These are phyloP conservation scores for Periplaneta americana DNA, from an alignment of 1,140 invertebrate species.

Conservation along the genomic window DNA sequence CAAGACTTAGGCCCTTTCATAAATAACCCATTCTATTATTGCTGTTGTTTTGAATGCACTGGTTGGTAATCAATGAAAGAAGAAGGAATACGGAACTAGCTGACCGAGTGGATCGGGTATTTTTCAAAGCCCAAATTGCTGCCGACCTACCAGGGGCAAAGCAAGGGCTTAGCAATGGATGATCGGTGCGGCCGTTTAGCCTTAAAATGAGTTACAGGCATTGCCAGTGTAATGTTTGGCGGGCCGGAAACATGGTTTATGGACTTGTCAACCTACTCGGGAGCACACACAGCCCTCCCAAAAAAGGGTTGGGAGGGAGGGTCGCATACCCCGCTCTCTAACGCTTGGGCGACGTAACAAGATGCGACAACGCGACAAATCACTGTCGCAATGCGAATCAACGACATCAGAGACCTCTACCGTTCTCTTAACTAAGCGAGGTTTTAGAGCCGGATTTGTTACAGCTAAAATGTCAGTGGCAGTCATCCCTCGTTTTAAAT, in stretches of 20 bases:
- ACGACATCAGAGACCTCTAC: not conserved
- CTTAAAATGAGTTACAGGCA: not conserved
- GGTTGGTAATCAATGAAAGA: too few relatives aligned
- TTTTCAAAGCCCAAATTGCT: not conserved
- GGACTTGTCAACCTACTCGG: conserved; percentile 7
- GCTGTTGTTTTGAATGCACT: too few relatives aligned
- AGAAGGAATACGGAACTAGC: too few relatives aligned
- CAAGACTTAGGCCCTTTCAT: too few relatives aligned
- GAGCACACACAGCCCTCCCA: not conserved
- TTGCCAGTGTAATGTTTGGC: conserved; percentile 11
- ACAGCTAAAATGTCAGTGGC: too few relatives aligned
- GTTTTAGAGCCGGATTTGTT: not conserved
- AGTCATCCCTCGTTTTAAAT: not conserved
- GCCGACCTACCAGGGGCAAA: not conserved
- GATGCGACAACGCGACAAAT: conserved; percentile 17
- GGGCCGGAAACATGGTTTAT: conserved; percentile 17
- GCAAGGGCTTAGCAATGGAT: not conserved
- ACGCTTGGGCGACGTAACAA: conserved; percentile 6
- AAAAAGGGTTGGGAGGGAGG: not conserved
- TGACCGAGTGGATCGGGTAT: too few relatives aligned
- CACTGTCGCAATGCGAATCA: conserved; percentile 13
- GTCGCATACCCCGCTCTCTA: not conserved
- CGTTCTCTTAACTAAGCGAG: not conserved
- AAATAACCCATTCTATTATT: too few relatives aligned
- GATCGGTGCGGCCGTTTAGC: not conserved